phyloP scores from a whole-genome alignment of 2,113 vertebrate genomes.

The Hippopotamus amphibius region DNA sequence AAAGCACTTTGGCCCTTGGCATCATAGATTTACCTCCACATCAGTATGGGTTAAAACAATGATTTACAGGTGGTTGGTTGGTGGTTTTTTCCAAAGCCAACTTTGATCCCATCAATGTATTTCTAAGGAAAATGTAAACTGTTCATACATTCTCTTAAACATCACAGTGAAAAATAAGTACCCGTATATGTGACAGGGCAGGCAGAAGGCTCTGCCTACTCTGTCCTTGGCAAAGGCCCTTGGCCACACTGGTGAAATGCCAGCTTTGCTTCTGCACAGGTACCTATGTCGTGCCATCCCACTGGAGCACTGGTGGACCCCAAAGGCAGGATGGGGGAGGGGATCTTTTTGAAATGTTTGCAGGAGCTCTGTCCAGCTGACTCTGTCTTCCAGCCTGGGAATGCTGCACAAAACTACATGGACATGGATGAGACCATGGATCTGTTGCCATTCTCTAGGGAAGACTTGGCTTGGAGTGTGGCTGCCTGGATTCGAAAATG shows the following conservation, averaged over 20 bases:
- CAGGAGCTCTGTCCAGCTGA: conserved; percentile 62
- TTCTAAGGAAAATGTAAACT: conserved; percentile 80
- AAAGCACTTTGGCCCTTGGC: background rate
- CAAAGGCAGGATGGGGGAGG: conserved; percentile 26
- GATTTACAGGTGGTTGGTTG: conserved; percentile 56
- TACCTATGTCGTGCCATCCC: background rate
- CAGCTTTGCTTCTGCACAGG: background rate
- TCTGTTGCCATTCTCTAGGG: conserved; percentile 63
- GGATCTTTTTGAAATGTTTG: conserved; percentile 70
- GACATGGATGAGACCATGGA: conserved; percentile 62
- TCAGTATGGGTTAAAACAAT: conserved; percentile 33
- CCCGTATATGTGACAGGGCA: conserved; percentile 73
- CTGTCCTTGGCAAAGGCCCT: conserved; percentile 57
- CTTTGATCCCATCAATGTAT: conserved; percentile 66
- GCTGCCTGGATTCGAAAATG: conserved; percentile 99
- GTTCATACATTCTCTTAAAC: conserved; percentile 76
- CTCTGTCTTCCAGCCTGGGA: conserved; percentile 31
- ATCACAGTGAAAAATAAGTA: conserved; percentile 81
- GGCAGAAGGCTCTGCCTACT: conserved; percentile 47
- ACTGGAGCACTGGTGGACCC: conserved; percentile 50
- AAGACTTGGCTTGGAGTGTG: conserved; percentile 93
- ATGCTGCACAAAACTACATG: conserved; percentile 67
- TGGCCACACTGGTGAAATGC: conserved; percentile 58
- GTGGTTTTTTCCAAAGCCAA: conserved; percentile 47
- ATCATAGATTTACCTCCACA: background rate